Conservation (phyloP, 2,888 invertebrate genomes). For the Lithophane leautieri region DNA sequence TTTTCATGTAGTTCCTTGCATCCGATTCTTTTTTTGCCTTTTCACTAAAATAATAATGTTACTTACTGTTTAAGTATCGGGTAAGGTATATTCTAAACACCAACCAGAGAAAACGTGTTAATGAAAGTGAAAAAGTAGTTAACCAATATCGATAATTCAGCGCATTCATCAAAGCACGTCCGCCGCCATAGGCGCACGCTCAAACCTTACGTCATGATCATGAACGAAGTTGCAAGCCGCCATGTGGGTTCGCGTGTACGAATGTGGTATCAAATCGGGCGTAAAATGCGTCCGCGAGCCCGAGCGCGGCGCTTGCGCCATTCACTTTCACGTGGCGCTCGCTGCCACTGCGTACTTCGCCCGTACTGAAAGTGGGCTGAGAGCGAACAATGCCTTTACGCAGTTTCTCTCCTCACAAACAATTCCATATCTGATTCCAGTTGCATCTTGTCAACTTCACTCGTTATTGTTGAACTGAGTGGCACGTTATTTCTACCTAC, state of each 20-base stretch:
- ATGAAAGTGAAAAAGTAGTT: constrained; percentile 53
- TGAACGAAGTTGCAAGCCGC: constrained; percentile 65
- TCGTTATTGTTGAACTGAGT: constrained; percentile 28
- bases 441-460: constrained; percentile 68
- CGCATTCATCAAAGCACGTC: constrained; percentile 68
- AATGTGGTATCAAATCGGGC: constrained; percentile 82
- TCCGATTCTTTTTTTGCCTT: not conserved
- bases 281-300: constrained; percentile 82
- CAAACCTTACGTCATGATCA: constrained; percentile 75
- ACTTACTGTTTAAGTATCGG: not conserved
- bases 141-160: constrained; percentile 49
- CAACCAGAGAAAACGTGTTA: constrained; percentile 14
- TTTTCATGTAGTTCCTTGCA: too few relatives aligned
- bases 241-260: constrained; percentile 81
- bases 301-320: constrained; percentile 80
- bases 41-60: not conserved
- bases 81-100: not conserved
- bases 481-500: not conserved
- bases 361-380: constrained; percentile 87
- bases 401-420: constrained; percentile 88
- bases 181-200: constrained; percentile 44
- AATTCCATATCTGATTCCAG: constrained; percentile 74
- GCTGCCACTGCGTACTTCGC: constrained; percentile 72
- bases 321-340: constrained; percentile 87
- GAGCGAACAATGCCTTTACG: constrained; percentile 81